Percentiles rank a stretch among this genome's conserved stretches.
Evolutionary conservation across 2,797 vertebrate genomes (phyloP).

Genomic region (Melanotaenia pygmaea): DNA sequence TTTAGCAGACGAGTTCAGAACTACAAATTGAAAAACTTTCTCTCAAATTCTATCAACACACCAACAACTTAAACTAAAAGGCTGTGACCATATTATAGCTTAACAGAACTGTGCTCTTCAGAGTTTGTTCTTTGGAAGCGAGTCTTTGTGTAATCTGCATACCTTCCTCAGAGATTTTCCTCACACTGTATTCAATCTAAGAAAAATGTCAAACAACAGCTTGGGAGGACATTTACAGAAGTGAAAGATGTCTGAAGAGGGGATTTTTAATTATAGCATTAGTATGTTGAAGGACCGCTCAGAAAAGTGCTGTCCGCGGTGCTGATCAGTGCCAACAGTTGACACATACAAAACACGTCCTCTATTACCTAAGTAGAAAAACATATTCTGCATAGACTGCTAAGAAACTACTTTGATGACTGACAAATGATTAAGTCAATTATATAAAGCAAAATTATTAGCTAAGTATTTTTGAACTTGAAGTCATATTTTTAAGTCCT

Average conservation of each 20-base stretch:
- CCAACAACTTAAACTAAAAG: not conserved
- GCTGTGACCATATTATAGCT: too few species aligned
- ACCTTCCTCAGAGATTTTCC: not conserved
- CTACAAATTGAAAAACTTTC: not conserved
- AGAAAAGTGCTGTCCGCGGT: slow-evolving; percentile 74
- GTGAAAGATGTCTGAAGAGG: not conserved
- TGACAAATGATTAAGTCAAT: not conserved
- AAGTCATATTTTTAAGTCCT: not conserved
- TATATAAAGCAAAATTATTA: not conserved
- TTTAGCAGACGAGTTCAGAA: not conserved
- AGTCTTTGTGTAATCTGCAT: not conserved
- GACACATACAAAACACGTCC: slow-evolving; percentile 13
- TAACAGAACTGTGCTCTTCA: too few species aligned
- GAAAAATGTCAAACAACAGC: not conserved
- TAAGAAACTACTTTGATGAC: slow-evolving; percentile 8
- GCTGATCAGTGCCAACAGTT: slow-evolving; percentile 63
- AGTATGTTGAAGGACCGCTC: slow-evolving; percentile 11
- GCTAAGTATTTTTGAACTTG: not conserved
- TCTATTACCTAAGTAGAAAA: slow-evolving; percentile 14
- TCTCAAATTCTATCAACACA: not conserved
- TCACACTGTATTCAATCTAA: not conserved
- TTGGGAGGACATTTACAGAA: not conserved
- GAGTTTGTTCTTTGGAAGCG: not conserved
- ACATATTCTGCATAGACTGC: not conserved
- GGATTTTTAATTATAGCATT: slow-evolving; percentile 27